Conservation (phyloP, 2,888 invertebrate species). For the Sphinx pinastri region DNA sequence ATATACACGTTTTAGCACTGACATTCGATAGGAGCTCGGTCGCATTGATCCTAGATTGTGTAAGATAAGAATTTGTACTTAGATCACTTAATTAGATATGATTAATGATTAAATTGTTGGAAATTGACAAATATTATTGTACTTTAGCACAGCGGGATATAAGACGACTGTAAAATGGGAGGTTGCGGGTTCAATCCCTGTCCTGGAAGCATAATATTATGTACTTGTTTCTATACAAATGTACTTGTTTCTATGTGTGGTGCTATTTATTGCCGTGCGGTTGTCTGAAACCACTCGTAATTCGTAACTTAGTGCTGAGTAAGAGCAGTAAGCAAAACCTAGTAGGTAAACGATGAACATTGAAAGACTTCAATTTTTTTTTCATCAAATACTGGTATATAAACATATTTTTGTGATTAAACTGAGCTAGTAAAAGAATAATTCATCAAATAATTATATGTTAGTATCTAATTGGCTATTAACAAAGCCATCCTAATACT, state of each 20-base stretch:
- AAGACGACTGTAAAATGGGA: neutral
- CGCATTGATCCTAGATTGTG: constrained; percentile 13
- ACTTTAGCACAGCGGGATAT: too few relatives aligned
- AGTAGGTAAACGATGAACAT: too few relatives aligned
- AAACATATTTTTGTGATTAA: neutral
- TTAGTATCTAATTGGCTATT: neutral
- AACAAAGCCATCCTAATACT: neutral
- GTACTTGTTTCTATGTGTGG: too few relatives aligned
- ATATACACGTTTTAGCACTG: constrained; percentile 5
- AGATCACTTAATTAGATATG: constrained; percentile 5
- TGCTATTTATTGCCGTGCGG: too few relatives aligned
- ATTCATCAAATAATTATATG: too few relatives aligned
- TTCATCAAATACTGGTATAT: neutral
- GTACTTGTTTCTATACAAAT: too few relatives aligned
- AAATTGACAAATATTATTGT: too few relatives aligned
- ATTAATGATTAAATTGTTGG: neutral
- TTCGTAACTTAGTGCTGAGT: neutral
- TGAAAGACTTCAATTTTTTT: too few relatives aligned
- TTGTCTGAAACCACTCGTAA: too few relatives aligned
- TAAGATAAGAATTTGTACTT: constrained; percentile 6
- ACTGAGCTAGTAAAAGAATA: too few relatives aligned
- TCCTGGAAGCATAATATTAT: neutral
- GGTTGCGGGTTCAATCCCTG: neutral
- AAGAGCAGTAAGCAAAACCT: neutral
- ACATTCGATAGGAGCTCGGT: neutral